Base-by-base conservation (phyloP, 1,140 invertebrate genomes). In the Bombyx mandarina region DNA sequence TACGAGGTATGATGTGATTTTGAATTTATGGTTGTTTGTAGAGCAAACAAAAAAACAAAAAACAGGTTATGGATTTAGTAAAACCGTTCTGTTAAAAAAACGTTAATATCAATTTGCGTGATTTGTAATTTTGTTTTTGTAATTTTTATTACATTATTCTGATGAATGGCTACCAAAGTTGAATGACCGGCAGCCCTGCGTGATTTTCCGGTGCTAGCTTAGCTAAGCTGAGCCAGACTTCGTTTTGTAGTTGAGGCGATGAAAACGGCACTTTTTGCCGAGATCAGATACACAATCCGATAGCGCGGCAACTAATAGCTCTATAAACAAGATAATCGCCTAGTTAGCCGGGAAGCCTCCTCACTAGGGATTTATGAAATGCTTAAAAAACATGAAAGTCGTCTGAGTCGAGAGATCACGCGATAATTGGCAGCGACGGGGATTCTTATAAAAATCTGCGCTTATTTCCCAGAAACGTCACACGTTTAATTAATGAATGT, bases 241-340 rank as follows among this genome's bases (percentile, higher is more conserved):
- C 58, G 52, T 50, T 53, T 35, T 35, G 26, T 35, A 35, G 26
- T 35, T 35, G 26, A 57, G 65, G 69, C 71, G 69, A 72, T 72
- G 71, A 78, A 79, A 77, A 73, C 76, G 67, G 74, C 68, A 73
- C 71, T 75, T 78, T 77, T 80, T 77, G 67, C 66, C 54, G 60
- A 69, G 64, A 78, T 72, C 63, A 69, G 71, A 78, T 74, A 79
- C 70, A 75, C 57, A 71, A 73, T 63, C 61, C 62, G 77, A 81
- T 79, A 77, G 66, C 56, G 66, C 65, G 70, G 69, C 72, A 70
- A 69, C 79, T 82, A 84, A 84, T 81, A 79, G 71, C 75, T 75
- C 68, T 76, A 81, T 79, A 81, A 82, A 82, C 73, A 71, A 77
- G 75, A 80, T 83, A 77, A 79, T 75, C 73, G 75, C 64, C 69